A percentile compares a stretch with the other conserved stretches of the same genome.
These are phyloP conservation scores for Cyclophora albipunctata DNA, from an alignment of 2,888 invertebrate genomes.

Conservation along the genomic window DNA sequence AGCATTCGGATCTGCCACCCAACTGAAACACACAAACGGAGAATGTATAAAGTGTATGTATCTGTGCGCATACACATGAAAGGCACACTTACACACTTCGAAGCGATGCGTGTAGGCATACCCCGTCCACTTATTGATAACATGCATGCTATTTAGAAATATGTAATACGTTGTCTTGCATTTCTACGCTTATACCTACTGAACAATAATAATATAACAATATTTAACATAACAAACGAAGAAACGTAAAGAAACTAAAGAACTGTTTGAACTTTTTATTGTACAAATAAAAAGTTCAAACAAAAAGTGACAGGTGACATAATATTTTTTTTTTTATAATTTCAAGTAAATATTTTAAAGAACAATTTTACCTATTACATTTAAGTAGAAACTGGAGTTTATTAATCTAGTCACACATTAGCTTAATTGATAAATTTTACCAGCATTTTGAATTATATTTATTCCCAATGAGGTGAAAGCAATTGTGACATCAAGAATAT, in stretches of 20 bases:
- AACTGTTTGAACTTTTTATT: no score
- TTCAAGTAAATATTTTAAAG: no score
- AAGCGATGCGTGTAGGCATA: conserved; percentile 49
- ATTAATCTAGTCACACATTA: no score
- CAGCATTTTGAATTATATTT: no score
- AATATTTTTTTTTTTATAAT: no score
- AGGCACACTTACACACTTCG: conserved; percentile 55
- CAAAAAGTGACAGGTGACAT: background rate
- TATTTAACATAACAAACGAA: no score
- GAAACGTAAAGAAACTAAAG: no score
- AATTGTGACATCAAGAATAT: no score
- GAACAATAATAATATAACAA: conserved; percentile 15
- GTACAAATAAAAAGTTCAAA: conserved; percentile 4
- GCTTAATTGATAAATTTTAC: no score
- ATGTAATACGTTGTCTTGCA: conserved; percentile 33
- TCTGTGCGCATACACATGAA: conserved; percentile 34
- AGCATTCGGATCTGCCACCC: conserved; percentile 64
- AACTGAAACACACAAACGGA: conserved; percentile 47
- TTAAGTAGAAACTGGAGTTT: no score
- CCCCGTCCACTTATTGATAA: conserved; percentile 38
- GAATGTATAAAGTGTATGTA: conserved; percentile 1
- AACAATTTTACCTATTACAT: no score
- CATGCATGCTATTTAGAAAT: conserved; percentile 22
- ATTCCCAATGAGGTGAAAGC: no score
- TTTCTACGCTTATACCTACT: conserved; percentile 36